These are phyloP conservation scores for Cerastis rubricosa DNA, from an alignment of 2,888 invertebrate genomes.

Conservation along the genomic window DNA sequence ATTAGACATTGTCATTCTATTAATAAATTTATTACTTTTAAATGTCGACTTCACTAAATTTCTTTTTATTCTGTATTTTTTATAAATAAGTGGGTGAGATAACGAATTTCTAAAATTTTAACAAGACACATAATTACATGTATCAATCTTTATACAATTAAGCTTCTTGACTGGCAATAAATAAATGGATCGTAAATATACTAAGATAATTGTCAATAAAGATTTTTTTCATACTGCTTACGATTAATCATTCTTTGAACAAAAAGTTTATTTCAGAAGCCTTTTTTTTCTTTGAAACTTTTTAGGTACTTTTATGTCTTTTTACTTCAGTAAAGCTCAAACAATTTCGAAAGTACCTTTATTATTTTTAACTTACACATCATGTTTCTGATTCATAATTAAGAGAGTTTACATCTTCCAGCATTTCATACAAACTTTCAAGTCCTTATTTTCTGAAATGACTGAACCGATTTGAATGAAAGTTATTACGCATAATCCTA, in stretches of 20 bases:
- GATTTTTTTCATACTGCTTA: constrained; percentile 3
- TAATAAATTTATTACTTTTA: not conserved
- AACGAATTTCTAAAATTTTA: not conserved
- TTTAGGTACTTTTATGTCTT: not conserved
- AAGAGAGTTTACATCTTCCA: no score
- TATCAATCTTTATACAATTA: constrained; percentile 28
- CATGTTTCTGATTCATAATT: no score
- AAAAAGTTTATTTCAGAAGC: constrained; percentile 11
- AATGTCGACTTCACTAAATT: not conserved
- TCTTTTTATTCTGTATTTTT: not conserved
- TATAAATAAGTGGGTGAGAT: not conserved
- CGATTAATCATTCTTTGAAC: constrained; percentile 22
- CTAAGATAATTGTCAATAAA: constrained; percentile 44
- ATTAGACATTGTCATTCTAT: not conserved
- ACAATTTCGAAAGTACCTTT: no score
- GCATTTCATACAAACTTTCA: no score
- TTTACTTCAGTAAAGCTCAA: not conserved
- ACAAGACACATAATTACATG: constrained; percentile 8
- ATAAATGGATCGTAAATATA: constrained; percentile 31
- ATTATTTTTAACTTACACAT: no score
- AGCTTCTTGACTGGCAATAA: constrained; percentile 24
- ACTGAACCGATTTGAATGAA: no score
- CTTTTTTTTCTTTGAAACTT: constrained; percentile 21
- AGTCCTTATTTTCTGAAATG: no score
- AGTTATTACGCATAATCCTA: no score